A percentile compares a stretch with the other conserved stretches of the same genome.
Evolutionary conservation across 2,113 vertebrate species (phyloP).

Genomic region (Bubo blakistoni): DNA sequence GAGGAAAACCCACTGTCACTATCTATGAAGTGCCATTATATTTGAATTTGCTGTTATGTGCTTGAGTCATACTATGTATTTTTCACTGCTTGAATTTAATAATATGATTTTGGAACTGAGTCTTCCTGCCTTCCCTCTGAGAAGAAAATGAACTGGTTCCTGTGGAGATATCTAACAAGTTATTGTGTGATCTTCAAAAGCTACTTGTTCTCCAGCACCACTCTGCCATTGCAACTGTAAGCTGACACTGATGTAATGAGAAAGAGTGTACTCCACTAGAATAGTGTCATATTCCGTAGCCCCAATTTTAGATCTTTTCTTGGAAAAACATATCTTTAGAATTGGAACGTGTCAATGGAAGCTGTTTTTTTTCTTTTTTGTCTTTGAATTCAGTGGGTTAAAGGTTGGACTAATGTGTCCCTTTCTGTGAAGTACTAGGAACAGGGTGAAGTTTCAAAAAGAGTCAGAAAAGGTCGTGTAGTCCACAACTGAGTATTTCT

Average conservation of each 20-base stretch:
- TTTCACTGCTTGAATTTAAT: background rate
- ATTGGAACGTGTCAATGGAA: background rate
- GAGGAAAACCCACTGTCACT: background rate
- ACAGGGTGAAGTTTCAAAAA: background rate
- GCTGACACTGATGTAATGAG: too few species aligned
- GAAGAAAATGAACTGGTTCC: background rate
- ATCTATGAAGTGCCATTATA: background rate
- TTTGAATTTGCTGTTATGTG: background rate
- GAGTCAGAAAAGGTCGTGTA: background rate
- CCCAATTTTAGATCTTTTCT: background rate
- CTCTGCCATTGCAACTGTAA: background rate
- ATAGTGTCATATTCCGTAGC: background rate
- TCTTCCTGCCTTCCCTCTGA: background rate
- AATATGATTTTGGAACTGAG: background rate
- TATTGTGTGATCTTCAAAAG: background rate
- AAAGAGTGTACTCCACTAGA: background rate
- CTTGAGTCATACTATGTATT: background rate
- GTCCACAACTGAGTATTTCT: background rate
- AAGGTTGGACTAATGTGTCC: background rate
- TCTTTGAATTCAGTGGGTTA: background rate
- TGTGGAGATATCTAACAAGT: background rate
- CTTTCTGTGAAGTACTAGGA: background rate
- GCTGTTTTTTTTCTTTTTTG: rapidly evolving
- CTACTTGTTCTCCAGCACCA: background rate
- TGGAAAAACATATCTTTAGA: background rate